Conservation (phyloP, 2,888 invertebrate genomes). For the Maniola hyperantus region DNA sequence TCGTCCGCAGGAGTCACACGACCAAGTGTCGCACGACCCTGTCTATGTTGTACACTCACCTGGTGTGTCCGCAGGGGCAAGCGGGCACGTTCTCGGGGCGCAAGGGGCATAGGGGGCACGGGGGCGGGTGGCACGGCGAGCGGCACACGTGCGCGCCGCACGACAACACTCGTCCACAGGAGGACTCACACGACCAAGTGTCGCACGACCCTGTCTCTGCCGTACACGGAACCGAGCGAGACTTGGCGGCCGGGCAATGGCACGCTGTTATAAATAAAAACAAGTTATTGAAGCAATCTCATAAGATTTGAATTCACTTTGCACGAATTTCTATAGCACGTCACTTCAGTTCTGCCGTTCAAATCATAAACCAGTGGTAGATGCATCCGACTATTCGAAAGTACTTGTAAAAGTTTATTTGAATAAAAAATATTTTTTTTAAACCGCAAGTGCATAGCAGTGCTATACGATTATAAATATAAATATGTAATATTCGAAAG, state of each 20-base stretch:
- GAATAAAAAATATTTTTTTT: too few species aligned
- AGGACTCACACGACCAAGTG: constrained; percentile 85
- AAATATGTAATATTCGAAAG: too few species aligned
- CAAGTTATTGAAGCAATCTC: neutral
- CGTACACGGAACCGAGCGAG: constrained; percentile 61
- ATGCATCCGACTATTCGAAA: too few species aligned
- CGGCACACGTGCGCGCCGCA: constrained; percentile 96
- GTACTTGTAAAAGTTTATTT: too few species aligned
- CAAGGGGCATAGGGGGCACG: constrained; percentile 87
- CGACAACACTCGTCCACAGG: constrained; percentile 90
- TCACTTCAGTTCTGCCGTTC: too few species aligned
- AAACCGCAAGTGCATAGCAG: too few species aligned
- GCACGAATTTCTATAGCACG: too few species aligned
- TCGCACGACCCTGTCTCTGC: constrained; percentile 39
- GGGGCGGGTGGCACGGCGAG: constrained; percentile 92
- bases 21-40: constrained; percentile 46
- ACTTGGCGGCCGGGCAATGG: constrained; percentile 58
- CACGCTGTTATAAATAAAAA: constrained; percentile 55
- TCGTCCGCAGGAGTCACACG: constrained; percentile 91
- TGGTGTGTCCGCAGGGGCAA: constrained; percentile 70
- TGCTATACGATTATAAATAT: too few species aligned
- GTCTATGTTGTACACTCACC: constrained; percentile 51
- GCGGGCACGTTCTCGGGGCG: constrained; percentile 54
- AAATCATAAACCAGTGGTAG: too few species aligned
- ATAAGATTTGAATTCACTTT: too few species aligned